Conservation (phyloP, 1,140 invertebrate genomes). For the Pseudomyrmex sp. region DNA sequence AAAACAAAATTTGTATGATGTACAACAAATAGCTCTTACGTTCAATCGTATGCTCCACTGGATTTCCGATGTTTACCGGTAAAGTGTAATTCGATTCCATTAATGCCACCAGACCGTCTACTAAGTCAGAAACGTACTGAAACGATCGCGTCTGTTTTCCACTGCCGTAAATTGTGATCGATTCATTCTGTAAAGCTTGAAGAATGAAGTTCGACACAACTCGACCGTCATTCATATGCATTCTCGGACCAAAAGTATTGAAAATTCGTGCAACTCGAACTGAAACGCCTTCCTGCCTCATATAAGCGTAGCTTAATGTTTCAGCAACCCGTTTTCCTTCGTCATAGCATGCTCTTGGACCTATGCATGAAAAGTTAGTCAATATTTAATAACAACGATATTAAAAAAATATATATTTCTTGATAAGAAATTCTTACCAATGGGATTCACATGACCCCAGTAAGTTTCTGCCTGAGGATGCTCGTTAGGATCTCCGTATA, state of each 20-base stretch:
- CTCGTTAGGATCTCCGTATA: constrained; percentile 99
- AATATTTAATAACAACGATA: neutral
- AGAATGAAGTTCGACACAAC: constrained; percentile 99
- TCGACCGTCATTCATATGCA: constrained; percentile 99
- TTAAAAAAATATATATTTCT: neutral
- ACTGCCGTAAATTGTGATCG: constrained; percentile 98
- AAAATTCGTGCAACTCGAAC: constrained; percentile 99
- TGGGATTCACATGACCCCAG: constrained; percentile 99
- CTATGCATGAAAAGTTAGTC: constrained; percentile 81
- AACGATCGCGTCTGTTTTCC: constrained; percentile 99
- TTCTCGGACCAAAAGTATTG: constrained; percentile 99
- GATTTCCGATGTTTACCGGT: constrained; percentile 99
- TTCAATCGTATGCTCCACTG: constrained; percentile 98
- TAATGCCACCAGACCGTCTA: constrained; percentile 96
- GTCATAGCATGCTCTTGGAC: constrained; percentile 98
- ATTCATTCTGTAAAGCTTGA: constrained; percentile 97
- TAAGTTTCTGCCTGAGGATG: constrained; percentile 98
- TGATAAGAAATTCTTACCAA: constrained; percentile 87
- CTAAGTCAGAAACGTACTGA: constrained; percentile 98
- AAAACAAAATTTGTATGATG: neutral
- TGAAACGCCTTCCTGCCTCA: constrained; percentile 97
- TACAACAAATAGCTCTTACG: constrained; percentile 83
- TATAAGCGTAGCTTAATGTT: constrained; percentile 98
- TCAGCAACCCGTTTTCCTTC: constrained; percentile 99
- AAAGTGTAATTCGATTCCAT: constrained; percentile 98